Percentiles rank a stretch among this genome's conserved stretches.
Evolutionary conservation across 1,140 invertebrate genomes (phyloP).

Genomic region (Camponotus vicinus): DNA sequence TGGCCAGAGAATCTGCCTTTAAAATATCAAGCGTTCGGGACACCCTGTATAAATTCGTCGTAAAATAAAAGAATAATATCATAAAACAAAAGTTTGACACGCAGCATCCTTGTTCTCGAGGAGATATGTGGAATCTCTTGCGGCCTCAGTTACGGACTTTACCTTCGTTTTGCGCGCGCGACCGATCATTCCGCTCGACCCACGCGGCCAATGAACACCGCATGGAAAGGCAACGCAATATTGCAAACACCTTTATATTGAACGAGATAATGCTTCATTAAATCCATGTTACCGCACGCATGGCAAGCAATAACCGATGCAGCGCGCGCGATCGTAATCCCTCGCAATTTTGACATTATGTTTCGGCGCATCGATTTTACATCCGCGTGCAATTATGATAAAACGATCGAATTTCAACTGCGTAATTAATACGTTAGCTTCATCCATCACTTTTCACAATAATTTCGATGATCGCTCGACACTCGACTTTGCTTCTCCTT

Average conservation of each 20-base stretch:
- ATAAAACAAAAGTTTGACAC: neutral
- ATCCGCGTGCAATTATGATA: neutral
- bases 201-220: neutral
- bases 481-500: neutral
- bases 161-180: conserved; percentile 16
- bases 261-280: conserved; percentile 55
- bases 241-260: conserved; percentile 49
- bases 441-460: neutral
- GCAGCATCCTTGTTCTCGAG: neutral
- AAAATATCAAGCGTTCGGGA: too few relatives aligned
- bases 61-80: neutral
- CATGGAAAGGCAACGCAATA: conserved; percentile 34
- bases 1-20: too few relatives aligned
- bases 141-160: neutral
- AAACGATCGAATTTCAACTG: neutral
- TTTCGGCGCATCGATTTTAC: conserved; percentile 6
- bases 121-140: conserved; percentile 3
- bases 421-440: neutral
- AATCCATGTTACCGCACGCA: conserved; percentile 46
- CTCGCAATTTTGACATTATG: conserved; percentile 14
- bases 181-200: conserved; percentile 9
- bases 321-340: conserved; percentile 12
- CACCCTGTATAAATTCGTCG: neutral
- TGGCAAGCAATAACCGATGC: neutral
- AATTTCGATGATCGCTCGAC: too few relatives aligned